Conservation (phyloP, 1,140 invertebrate species). For the Pseudomyrmex dendroicus region DNA sequence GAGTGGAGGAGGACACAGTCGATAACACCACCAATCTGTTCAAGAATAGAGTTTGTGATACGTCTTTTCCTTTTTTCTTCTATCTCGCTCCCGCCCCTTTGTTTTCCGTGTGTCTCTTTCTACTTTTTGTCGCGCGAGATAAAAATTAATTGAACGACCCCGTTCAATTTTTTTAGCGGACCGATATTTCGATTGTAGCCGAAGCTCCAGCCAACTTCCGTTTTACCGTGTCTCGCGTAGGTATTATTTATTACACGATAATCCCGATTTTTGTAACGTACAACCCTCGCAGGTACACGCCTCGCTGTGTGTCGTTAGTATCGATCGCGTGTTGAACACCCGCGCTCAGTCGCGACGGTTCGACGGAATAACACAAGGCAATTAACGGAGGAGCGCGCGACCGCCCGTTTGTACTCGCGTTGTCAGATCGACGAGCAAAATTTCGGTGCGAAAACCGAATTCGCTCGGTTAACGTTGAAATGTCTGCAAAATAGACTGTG, state of each 20-base stretch:
- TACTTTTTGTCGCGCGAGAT: not conserved
- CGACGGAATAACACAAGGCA: constrained; percentile 40
- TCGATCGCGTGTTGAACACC: constrained; percentile 38
- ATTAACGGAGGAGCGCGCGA: constrained; percentile 27
- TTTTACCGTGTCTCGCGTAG: not conserved
- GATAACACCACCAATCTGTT: constrained; percentile 37
- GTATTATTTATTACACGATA: constrained; percentile 40
- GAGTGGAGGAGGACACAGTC: not conserved
- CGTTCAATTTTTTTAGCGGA: constrained; percentile 13
- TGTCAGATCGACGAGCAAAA: constrained; percentile 22
- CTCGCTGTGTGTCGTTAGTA: constrained; percentile 34
- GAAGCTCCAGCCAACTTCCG: not conserved
- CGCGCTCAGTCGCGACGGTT: constrained; percentile 31
- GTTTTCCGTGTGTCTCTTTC: not conserved
- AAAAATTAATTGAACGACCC: constrained; percentile 41
- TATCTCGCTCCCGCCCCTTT: not conserved
- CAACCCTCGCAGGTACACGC: not conserved
- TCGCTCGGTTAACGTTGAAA: not conserved
- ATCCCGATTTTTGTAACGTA: constrained; percentile 25
- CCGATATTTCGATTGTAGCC: not conserved
- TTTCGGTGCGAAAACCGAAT: not conserved
- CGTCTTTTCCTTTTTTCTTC: not conserved
- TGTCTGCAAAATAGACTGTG: constrained; percentile 23
- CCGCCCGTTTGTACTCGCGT: not conserved
- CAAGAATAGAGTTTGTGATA: constrained; percentile 10